Conservation (phyloP, 2,113 vertebrate genomes). For the Plotosus lineatus region DNA sequence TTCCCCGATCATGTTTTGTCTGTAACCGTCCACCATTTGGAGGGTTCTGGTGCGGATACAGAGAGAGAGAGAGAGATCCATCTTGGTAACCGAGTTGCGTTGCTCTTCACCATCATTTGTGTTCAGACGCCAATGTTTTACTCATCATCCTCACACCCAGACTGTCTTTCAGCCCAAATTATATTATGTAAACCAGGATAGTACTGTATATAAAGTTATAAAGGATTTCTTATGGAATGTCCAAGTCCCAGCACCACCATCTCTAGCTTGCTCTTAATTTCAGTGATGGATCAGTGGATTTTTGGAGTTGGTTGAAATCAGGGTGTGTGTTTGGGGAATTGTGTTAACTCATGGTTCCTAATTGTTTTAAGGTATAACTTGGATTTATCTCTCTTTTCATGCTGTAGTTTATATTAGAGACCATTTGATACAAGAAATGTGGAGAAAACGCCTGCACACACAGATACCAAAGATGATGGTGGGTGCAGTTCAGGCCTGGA, state of each 20-base stretch:
- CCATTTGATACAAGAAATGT: not conserved
- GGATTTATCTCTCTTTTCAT: not conserved
- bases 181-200: not conserved
- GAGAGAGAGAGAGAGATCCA: too few relatives aligned
- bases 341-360: not conserved
- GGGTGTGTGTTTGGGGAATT: slow-evolving; percentile 45
- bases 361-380: too few relatives aligned
- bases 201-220: too few relatives aligned
- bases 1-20: not conserved
- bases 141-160: not conserved
- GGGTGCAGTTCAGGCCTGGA: not conserved
- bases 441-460: not conserved
- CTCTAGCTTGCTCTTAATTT: slow-evolving; percentile 35
- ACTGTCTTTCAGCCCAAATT: not conserved
- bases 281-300: slow-evolving; percentile 44
- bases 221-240: not conserved
- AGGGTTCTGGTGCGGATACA: not conserved
- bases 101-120: not conserved
- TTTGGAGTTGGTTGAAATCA: slow-evolving; percentile 31
- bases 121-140: not conserved
- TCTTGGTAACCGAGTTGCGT: not conserved
- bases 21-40: slow-evolving; percentile 12
- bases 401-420: not conserved
- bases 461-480: not conserved
- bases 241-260: slow-evolving; percentile 57